Conservation (phyloP, 1,140 invertebrate species). For the Hyposmocoma kahamanoa region DNA sequence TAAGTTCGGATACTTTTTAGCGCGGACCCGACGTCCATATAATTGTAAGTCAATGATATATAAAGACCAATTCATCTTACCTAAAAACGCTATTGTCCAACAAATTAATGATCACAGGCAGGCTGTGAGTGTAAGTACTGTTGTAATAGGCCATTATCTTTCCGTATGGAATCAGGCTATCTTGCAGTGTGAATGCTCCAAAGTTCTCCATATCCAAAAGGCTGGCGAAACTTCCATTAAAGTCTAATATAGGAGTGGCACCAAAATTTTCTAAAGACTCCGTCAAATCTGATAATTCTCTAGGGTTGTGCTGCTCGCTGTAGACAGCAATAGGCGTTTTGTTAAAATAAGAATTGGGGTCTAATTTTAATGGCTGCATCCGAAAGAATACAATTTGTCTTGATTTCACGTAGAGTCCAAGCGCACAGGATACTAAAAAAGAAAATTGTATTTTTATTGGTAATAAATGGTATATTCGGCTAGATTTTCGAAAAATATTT, state of each 20-base stretch:
- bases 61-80: no score
- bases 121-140: slow-evolving; percentile 84
- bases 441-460: no score
- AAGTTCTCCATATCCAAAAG: slow-evolving; percentile 77
- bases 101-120: slow-evolving; percentile 85
- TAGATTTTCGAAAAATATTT: no score
- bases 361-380: slow-evolving; percentile 77
- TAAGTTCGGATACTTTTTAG: no score
- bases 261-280: slow-evolving; percentile 59
- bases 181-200: slow-evolving; percentile 77
- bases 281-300: slow-evolving; percentile 50
- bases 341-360: slow-evolving; percentile 69
- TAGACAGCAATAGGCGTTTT: slow-evolving; percentile 68
- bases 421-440: slow-evolving; percentile 74
- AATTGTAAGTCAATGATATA: no score
- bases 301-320: slow-evolving; percentile 53
- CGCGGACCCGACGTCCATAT: no score
- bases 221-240: slow-evolving; percentile 78
- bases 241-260: slow-evolving; percentile 70
- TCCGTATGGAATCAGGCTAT: slow-evolving; percentile 68
- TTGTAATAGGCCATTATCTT: slow-evolving; percentile 82
- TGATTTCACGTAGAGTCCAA: slow-evolving; percentile 81
- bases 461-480: no score
- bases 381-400: slow-evolving; percentile 77
- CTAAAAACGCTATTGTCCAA: slow-evolving; percentile 82